phyloP scores from a whole-genome alignment of 2,888 invertebrate species.

The Schizotus pectinicornis region DNA sequence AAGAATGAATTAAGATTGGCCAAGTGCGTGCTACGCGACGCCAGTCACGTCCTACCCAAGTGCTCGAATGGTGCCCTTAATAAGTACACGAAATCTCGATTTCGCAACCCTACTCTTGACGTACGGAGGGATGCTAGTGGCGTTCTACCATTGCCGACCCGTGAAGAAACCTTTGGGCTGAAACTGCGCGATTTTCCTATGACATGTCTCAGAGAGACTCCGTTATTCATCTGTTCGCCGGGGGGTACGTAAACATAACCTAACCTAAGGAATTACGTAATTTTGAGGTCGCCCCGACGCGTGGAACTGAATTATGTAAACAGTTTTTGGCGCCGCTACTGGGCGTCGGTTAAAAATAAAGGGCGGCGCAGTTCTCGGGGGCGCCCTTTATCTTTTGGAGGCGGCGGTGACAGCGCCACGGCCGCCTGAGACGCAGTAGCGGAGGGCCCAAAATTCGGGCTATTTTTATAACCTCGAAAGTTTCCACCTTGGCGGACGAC shows the following conservation, averaged over 20 bases:
- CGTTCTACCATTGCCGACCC: constrained; percentile 5
- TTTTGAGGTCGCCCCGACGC: not conserved
- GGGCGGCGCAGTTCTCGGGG: no score
- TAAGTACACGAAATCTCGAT: not conserved
- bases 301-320: constrained; percentile 2
- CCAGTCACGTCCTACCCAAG: constrained; percentile 44
- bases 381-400: no score
- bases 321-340: constrained; percentile 18
- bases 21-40: constrained; percentile 38
- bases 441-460: no score
- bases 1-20: not conserved
- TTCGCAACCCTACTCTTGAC: not conserved
- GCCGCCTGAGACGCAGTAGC: no score
- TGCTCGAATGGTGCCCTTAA: constrained; percentile 3
- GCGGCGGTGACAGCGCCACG: no score
- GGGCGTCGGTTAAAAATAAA: constrained; percentile 10
- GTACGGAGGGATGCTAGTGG: constrained; percentile 19
- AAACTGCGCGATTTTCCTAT: constrained; percentile 27
- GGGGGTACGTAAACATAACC: constrained; percentile 77
- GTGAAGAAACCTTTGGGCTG: constrained; percentile 6
- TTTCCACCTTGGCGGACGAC: no score
- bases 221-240: constrained; percentile 91
- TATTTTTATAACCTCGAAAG: no score
- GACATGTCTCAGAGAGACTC: constrained; percentile 82
- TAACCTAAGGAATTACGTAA: constrained; percentile 6